phyloP scores from a whole-genome alignment of 2,888 invertebrate species.

The Loripinus fragilis region DNA sequence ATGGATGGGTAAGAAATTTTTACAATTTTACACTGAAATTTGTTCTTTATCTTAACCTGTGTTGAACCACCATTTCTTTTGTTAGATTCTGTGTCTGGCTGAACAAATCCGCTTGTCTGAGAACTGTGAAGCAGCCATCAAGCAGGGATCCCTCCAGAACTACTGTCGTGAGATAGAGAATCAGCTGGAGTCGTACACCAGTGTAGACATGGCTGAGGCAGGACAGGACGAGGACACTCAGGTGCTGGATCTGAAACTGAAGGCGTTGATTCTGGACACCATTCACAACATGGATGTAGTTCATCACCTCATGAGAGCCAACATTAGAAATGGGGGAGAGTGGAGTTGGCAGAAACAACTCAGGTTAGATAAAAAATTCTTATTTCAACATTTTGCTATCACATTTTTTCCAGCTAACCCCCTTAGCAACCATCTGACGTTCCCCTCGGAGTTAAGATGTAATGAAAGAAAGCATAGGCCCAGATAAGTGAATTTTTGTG shows the following conservation, averaged over 20 bases:
- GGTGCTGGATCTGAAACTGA: constrained; percentile 91
- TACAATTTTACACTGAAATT: too few species aligned
- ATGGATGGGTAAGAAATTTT: too few species aligned
- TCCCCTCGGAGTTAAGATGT: too few species aligned
- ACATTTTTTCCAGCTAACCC: too few species aligned
- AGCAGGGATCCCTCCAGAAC: constrained; percentile 84
- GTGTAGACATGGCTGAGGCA: constrained; percentile 78
- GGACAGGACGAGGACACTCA: constrained; percentile 64
- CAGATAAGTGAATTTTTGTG: too few species aligned
- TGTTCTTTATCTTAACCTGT: too few species aligned
- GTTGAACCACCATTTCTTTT: too few species aligned
- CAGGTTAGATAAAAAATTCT: too few species aligned
- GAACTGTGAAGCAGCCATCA: constrained; percentile 92
- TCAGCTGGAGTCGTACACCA: constrained; percentile 84
- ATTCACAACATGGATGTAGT: constrained; percentile 95
- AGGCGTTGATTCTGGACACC: constrained; percentile 95
- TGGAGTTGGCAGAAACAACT: constrained; percentile 99
- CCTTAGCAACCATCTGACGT: too few species aligned
- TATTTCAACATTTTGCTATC: too few species aligned
- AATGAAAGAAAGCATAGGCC: too few species aligned
- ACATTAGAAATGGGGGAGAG: constrained; percentile 88
- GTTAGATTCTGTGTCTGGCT: constrained; percentile 90
- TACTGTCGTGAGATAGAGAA: constrained; percentile 81
- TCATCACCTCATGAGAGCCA: constrained; percentile 88
- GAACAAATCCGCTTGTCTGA: constrained; percentile 94